A percentile compares a stretch with the other conserved stretches of the same genome.
phyloP scores from a whole-genome alignment of 2,888 invertebrate species.

The Pristionchus japonicus region DNA sequence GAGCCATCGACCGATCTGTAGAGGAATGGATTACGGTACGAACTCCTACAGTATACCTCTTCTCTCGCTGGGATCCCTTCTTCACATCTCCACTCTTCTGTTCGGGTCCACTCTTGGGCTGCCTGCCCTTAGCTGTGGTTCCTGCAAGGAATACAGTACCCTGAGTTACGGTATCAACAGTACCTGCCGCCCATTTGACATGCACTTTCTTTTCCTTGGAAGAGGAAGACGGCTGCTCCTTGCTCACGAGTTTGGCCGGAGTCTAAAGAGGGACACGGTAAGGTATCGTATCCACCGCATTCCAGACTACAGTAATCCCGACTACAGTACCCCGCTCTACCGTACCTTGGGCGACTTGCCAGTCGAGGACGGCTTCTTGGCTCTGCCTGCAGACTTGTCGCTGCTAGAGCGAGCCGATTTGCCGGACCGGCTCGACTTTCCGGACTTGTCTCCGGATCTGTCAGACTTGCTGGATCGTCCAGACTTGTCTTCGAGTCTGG shows the following conservation, averaged over 20 bases:
- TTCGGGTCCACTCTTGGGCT: not conserved
- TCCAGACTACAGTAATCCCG: no score
- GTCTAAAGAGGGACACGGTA: not conserved
- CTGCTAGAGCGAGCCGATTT: not conserved
- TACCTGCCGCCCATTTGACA: not conserved
- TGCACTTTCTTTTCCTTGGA: not conserved
- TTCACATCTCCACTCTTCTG: not conserved
- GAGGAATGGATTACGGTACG: not conserved
- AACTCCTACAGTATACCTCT: conserved; percentile 24
- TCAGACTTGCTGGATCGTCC: not conserved
- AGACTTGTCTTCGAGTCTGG: not conserved
- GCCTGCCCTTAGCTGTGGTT: not conserved
- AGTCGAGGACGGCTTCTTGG: not conserved
- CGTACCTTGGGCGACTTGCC: conserved; percentile 17
- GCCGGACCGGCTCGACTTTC: not conserved
- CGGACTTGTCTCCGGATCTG: not conserved
- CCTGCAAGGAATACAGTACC: not conserved
- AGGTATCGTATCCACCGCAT: not conserved
- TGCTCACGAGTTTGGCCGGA: not conserved
- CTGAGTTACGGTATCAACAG: not conserved
- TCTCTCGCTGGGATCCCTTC: conserved; percentile 5
- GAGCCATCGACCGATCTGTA: not conserved
- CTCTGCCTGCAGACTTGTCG: not conserved
- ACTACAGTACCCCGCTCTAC: not conserved
- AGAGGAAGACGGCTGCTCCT: not conserved